A percentile compares a stretch with the other conserved stretches of the same genome.
These are phyloP conservation scores for Pogonomyrmex californicus DNA, from an alignment of 1,140 invertebrate genomes.

Conservation along the genomic window DNA sequence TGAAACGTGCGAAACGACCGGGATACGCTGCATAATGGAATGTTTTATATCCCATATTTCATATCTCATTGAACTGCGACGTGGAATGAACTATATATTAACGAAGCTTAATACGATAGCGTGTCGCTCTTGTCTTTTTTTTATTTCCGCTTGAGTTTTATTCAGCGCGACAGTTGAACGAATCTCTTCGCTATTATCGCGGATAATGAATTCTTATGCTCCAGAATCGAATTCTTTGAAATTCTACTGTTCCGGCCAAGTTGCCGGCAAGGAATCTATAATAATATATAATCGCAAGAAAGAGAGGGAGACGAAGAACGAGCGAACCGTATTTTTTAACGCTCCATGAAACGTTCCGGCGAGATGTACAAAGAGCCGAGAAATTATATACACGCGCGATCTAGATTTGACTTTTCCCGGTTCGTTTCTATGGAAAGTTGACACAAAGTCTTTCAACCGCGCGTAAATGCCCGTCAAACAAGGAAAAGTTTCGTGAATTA, in stretches of 20 bases:
- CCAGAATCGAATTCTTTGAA: conserved; percentile 13
- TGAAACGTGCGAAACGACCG: background rate
- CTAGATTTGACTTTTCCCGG: conserved; percentile 43
- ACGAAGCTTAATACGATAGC: conserved; percentile 53
- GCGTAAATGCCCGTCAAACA: conserved; percentile 53
- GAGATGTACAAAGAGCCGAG: conserved; percentile 19
- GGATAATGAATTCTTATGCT: conserved; percentile 61
- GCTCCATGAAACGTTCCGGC: background rate
- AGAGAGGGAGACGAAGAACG: background rate
- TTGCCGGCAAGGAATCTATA: conserved; percentile 33
- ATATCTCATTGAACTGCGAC: conserved; percentile 37
- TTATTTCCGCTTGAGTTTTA: conserved; percentile 42
- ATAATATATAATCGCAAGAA: conserved; percentile 41
- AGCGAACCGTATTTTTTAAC: conserved; percentile 45
- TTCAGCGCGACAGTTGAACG: conserved; percentile 49
- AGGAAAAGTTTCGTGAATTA: conserved; percentile 58
- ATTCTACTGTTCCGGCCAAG: conserved; percentile 48
- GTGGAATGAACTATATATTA: conserved; percentile 52
- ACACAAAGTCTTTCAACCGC: conserved; percentile 46
- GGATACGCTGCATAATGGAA: conserved; percentile 36
- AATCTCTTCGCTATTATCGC: conserved; percentile 45
- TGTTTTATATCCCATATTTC: conserved; percentile 36
- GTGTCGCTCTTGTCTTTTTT: conserved; percentile 28
- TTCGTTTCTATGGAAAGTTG: conserved; percentile 37
- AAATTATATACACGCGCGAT: conserved; percentile 40